Base-by-base conservation (phyloP, 1,140 invertebrate genomes). In the Brachionus koreanus region DNA sequence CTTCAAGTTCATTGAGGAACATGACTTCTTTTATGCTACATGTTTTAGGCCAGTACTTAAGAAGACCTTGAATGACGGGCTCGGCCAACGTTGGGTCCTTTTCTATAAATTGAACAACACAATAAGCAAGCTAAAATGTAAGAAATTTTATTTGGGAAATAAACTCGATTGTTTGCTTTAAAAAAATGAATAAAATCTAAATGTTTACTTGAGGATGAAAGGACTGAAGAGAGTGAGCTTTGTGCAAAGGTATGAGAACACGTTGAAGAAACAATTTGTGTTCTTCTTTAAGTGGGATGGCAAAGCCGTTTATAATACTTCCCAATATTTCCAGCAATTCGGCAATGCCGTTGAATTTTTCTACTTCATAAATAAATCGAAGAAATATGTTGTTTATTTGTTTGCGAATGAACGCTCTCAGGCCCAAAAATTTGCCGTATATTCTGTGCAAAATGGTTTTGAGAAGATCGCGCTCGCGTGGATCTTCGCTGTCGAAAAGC, bases 251-350 rank as follows among this genome's bases (percentile, higher is more conserved):
- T 85, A 98, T 89, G 84, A 98, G 89, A 67, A 98, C 97, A 92
- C 98, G 98, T 67, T 97, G 90, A 42, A 88, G 84, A 84, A 88
- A 88, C 81, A 88, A 86, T 84, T 90, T 90, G 85, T 90, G 90
- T 77, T 89, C 88, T 77, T 87, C 86, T 84, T 89, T 89, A 83
- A 89, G 84, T 9, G 95, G 95, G 85, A 97, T 89, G 84, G 95
- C 95, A 90, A 98, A 98, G 29, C 95, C 95, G 89, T 97, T 97
- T 86, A 98, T 97, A 88, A 98, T 98, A 90, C 95, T 96, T 89
- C 95, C 97, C 86, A 99, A 91, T 87, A 99, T 98, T 91, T 99
- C 97, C 85, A 99, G 91, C 84, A 99, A 90, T 89, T 99, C 97
- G 46, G 95, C 96, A 86, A 98, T 96, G 83, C 97, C 97, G 90